Percentiles rank a stretch among this genome's conserved stretches.
Evolutionary conservation across 92 coral and sea anemone species (phyloP).

Genomic region (Parazoanthus atlanticus): DNA sequence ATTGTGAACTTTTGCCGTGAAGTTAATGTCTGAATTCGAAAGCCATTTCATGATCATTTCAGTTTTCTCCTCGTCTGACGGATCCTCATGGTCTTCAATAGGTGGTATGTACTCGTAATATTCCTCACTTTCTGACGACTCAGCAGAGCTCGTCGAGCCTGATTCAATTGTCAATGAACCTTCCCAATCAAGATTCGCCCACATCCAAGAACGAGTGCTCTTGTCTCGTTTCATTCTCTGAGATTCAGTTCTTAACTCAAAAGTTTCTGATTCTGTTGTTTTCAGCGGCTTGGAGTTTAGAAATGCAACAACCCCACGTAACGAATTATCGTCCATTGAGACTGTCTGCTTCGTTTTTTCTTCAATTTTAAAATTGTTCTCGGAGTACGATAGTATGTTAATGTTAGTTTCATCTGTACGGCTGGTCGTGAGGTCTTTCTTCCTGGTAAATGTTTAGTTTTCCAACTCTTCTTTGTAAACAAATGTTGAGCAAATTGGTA

Average conservation of each 20-base stretch:
- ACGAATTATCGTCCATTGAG: not conserved
- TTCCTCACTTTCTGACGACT: not conserved
- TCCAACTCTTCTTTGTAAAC: not conserved
- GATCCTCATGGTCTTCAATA: not conserved
- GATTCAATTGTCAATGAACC: not conserved
- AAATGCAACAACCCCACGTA: not conserved
- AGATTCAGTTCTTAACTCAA: not conserved
- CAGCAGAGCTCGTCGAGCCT: not conserved
- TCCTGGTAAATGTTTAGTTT: not conserved
- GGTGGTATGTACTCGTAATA: not conserved
- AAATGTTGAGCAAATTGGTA: not conserved
- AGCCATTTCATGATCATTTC: conserved; percentile 12
- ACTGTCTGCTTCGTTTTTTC: not conserved
- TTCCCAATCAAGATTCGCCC: conserved; percentile 15
- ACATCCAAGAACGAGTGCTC: not conserved
- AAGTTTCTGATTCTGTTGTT: not conserved
- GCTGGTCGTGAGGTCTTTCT: not conserved
- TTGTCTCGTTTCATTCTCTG: not conserved
- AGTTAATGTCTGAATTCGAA: not conserved
- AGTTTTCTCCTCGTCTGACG: conserved; percentile 10
- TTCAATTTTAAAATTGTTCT: not conserved
- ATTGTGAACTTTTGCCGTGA: too few species aligned
- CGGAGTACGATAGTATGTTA: not conserved
- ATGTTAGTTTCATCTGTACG: not conserved
- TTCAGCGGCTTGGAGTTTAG: not conserved